Conservation (phyloP, 2,113 vertebrate species). For the Toxotes chatareus region DNA sequence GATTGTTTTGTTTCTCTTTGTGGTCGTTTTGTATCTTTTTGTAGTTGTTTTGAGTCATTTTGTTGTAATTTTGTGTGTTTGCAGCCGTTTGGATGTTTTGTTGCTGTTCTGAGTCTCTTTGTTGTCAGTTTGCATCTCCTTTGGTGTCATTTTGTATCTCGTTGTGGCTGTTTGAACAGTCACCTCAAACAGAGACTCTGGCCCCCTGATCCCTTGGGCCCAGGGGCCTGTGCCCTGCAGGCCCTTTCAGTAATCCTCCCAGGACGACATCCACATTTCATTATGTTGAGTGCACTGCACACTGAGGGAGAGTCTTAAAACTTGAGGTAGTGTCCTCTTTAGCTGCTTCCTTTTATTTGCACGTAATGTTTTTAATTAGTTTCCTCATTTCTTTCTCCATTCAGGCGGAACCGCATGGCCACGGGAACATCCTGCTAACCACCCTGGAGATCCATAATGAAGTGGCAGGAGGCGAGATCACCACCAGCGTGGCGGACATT, state of each 20-base stretch:
- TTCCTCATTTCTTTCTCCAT: slow-evolving; percentile 18
- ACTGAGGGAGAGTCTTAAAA: slow-evolving; percentile 1
- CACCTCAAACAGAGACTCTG: background rate
- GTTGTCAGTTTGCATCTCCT: background rate
- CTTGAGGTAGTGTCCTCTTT: background rate
- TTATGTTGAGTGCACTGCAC: background rate
- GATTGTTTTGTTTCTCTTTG: background rate
- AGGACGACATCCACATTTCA: slow-evolving; percentile 46
- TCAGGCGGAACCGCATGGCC: slow-evolving; percentile 90
- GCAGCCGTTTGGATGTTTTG: no score
- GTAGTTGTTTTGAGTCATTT: background rate
- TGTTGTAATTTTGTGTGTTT: background rate
- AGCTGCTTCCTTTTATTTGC: background rate
- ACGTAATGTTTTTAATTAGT: slow-evolving; percentile 10
- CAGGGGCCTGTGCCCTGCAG: background rate
- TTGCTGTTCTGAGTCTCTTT: background rate
- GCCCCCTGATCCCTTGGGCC: background rate
- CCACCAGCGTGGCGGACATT: slow-evolving; percentile 88
- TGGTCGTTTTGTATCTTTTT: background rate
- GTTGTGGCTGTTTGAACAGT: background rate
- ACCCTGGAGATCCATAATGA: slow-evolving; percentile 95
- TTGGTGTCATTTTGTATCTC: background rate
- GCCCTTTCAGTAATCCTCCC: background rate
- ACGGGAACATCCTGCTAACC: slow-evolving; percentile 93
- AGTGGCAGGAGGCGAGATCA: slow-evolving; percentile 90